A percentile compares a stretch with the other conserved stretches of the same genome.
phyloP scores from a whole-genome alignment of 2,888 invertebrate species.

The Branchinecta sandiegonensis region DNA sequence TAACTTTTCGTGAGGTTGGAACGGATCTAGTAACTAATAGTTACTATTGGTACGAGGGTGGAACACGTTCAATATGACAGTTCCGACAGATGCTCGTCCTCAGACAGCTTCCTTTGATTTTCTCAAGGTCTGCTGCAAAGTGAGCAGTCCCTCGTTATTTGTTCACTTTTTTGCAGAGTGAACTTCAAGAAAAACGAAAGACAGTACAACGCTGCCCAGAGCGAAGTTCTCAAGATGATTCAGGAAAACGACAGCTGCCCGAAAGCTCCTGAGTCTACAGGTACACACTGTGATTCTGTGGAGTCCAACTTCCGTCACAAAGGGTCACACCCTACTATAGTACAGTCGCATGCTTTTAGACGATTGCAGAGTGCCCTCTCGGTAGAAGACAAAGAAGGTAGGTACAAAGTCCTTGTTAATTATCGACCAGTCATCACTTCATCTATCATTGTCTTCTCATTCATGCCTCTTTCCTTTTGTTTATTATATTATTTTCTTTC shows the following conservation, averaged over 20 bases:
- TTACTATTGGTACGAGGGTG: too few species aligned
- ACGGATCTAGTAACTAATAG: too few species aligned
- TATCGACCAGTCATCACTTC: not conserved
- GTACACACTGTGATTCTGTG: constrained; percentile 35
- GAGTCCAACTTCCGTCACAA: constrained; percentile 24
- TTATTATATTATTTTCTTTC: constrained; percentile 21
- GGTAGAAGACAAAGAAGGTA: constrained; percentile 25
- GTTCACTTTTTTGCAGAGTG: constrained; percentile 46
- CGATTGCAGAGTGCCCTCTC: constrained; percentile 28
- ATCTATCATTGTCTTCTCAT: not conserved
- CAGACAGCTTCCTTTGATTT: too few species aligned
- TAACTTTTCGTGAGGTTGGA: too few species aligned
- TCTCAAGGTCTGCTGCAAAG: too few species aligned
- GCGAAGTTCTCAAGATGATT: constrained; percentile 77
- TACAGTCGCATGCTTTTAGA: constrained; percentile 30
- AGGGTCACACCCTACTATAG: constrained; percentile 25
- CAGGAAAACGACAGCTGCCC: constrained; percentile 74
- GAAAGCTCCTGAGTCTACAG: constrained; percentile 47
- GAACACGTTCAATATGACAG: too few species aligned
- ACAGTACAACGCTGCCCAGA: constrained; percentile 63
- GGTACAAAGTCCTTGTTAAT: constrained; percentile 17
- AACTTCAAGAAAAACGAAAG: constrained; percentile 93
- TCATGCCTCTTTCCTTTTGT: constrained; percentile 14
- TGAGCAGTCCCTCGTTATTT: too few species aligned
- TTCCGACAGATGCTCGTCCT: too few species aligned